Base-by-base conservation (phyloP, 2,797 vertebrate species). In the Pteronotus mesoamericanus region DNA sequence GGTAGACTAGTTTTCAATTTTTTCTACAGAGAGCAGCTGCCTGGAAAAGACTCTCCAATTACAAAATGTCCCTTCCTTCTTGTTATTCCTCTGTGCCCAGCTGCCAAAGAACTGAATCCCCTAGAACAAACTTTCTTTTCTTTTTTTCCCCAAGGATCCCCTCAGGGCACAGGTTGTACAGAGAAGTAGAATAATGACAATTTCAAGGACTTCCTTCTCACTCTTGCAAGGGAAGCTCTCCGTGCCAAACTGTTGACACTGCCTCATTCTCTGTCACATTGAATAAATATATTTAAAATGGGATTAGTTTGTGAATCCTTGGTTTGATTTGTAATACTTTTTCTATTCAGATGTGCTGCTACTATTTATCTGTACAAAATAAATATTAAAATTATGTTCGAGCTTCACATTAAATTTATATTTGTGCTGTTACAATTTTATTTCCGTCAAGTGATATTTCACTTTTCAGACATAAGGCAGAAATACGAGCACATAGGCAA, bases 371-470 rank as follows among this genome's bases (percentile, higher is more conserved):
- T 98, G 93, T 91, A 92, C 87, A 98, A 97, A 98, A 98, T 97
- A 98, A 98, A 98, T 98, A 98, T 97, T 98, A 97, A 98, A 98
- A 98, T 98, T 98, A 80, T 51, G 80, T 97, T 98, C 95, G 95
- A 98, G 95, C 85, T 75, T 97, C 96, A 96, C 88, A 97, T 98
- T 98, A 98, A 97, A 95, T 98, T 98, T 98, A 97, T 98, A 97
- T 97, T 98, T 29, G 7, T 97, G 93, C 96, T 97, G 95, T 98
- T 98, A 98, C 66, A 93, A 94, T 97, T 98, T 97, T 96, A 93
- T 97, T 98, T 98, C 97, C 90, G 91, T 94, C 88, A 93, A 98
- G 94, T 96, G 96, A 98, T 97, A 95, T 95, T 88, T 98, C 97
- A 95, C 94, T 95, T 98, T 96, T 98, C 71, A 96, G 95, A 97